Conservation (phyloP, 2,797 vertebrate species). For the Clarias pachynema region DNA sequence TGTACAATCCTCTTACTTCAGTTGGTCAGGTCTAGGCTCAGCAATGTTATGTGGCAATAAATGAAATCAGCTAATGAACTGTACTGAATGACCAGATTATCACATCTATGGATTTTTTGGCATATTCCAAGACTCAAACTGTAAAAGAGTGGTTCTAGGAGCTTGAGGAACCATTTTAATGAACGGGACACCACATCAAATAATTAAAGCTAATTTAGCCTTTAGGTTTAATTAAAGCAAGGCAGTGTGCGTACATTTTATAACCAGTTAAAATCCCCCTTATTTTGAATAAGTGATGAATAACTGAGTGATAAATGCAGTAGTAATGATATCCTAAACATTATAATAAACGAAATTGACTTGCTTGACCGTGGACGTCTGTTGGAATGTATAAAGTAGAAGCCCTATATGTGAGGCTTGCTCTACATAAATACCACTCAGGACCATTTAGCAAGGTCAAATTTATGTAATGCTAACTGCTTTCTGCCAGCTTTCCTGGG, state of each 20-base stretch:
- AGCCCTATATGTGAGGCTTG: neutral
- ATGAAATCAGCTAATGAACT: too few relatives aligned
- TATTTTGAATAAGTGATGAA: neutral
- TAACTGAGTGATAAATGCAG: neutral
- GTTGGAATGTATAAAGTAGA: neutral
- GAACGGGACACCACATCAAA: too few relatives aligned
- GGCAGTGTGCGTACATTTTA: neutral
- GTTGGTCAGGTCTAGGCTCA: too few relatives aligned
- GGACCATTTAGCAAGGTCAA: neutral
- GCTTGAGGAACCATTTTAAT: too few relatives aligned
- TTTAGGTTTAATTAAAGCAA: too few relatives aligned
- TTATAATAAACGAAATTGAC: neutral
- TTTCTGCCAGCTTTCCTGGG: slow-evolving; percentile 1
- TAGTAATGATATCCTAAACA: neutral
- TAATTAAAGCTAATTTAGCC: too few relatives aligned
- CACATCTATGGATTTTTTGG: too few relatives aligned
- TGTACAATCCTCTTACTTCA: too few relatives aligned
- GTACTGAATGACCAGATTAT: too few relatives aligned
- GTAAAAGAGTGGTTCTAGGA: too few relatives aligned
- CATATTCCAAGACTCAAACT: too few relatives aligned
- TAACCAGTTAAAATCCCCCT: neutral
- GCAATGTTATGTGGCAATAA: too few relatives aligned
- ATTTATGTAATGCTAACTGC: neutral
- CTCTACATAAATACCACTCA: slow-evolving; percentile 2
- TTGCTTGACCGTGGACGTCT: neutral